These are phyloP conservation scores for Teleopsis dalmanni DNA, from an alignment of 1,140 invertebrate species.

Conservation along the genomic window DNA sequence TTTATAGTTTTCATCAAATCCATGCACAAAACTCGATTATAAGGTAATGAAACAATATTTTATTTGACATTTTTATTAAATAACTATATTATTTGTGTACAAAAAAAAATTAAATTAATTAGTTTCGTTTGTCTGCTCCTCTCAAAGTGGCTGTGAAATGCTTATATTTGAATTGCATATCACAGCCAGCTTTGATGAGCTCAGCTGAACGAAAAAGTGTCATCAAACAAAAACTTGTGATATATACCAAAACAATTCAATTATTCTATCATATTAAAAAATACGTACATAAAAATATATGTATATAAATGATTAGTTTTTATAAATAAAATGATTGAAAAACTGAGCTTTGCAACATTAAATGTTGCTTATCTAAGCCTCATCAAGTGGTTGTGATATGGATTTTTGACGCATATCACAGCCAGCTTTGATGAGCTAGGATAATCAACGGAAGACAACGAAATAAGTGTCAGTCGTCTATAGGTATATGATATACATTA, in stretches of 20 bases:
- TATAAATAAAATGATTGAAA: slow-evolving; percentile 1
- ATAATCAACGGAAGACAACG: slow-evolving; percentile 43
- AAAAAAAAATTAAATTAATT: not conserved
- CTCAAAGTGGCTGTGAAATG: slow-evolving; percentile 76
- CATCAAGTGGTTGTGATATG: slow-evolving; percentile 77
- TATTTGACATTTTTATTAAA: too few species aligned
- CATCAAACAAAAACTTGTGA: not conserved
- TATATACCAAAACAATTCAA: not conserved
- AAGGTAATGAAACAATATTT: too few species aligned
- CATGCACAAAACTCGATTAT: not conserved
- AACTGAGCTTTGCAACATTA: not conserved
- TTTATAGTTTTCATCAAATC: too few species aligned
- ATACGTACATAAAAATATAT: not conserved
- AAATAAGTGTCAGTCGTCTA: too few species aligned
- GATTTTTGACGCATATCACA: slow-evolving; percentile 70
- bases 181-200: slow-evolving; percentile 93
- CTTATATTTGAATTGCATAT: slow-evolving; percentile 55
- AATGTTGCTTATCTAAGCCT: slow-evolving; percentile 44
- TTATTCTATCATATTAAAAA: not conserved
- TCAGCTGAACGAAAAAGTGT: slow-evolving; percentile 26
- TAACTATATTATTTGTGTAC: not conserved
- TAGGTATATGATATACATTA: too few species aligned
- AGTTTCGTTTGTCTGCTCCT: slow-evolving; percentile 20
- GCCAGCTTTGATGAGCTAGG: slow-evolving; percentile 85
- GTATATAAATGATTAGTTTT: not conserved